Conservation (phyloP, 2,113 vertebrate genomes). For the Eublepharis macularius region DNA sequence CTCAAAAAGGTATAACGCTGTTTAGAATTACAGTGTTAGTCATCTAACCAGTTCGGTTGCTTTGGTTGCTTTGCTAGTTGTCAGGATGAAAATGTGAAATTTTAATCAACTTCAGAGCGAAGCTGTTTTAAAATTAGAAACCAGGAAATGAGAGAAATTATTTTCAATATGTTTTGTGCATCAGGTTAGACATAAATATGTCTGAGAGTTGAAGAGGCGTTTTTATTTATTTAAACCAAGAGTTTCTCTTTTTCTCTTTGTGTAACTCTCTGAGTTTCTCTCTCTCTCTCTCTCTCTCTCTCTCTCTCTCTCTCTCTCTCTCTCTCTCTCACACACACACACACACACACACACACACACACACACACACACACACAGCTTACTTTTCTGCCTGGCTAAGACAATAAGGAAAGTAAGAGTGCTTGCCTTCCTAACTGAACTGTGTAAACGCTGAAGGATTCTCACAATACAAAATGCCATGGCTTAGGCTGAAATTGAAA, state of each 20-base stretch:
- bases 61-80: neutral
- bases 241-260: constrained; percentile 12
- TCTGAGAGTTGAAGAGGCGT: constrained; percentile 12
- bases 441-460: constrained; percentile 43
- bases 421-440: neutral
- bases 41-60: rapidly evolving
- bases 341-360: too few species aligned
- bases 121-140: neutral
- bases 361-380: too few species aligned
- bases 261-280: too few species aligned
- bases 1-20: too few species aligned
- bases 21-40: neutral
- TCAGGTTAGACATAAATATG: constrained; percentile 1
- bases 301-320: too few species aligned
- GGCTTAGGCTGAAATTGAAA: constrained; percentile 42
- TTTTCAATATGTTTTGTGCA: constrained; percentile 10
- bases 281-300: too few species aligned
- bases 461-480: neutral
- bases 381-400: too few species aligned
- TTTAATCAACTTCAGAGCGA: rapidly evolving
- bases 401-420: too few species aligned
- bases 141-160: neutral
- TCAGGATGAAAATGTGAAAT: neutral
- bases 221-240: constrained; percentile 27
- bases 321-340: too few species aligned